phyloP scores from a whole-genome alignment of 2,888 invertebrate genomes.

The Tipula vernalis region DNA sequence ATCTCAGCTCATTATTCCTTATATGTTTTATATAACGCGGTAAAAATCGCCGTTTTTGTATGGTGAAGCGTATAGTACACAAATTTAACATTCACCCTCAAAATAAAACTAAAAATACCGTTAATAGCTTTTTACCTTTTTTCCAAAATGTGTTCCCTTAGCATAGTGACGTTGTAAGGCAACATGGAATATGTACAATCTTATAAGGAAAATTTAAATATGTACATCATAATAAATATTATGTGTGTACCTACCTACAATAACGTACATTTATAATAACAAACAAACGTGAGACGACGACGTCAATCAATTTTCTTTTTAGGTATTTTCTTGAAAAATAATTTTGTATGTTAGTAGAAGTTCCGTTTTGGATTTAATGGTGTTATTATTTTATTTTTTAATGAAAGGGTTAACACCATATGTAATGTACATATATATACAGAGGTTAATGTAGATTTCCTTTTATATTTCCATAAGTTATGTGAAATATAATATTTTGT shows the following conservation, averaged over 20 bases:
- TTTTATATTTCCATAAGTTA: background rate
- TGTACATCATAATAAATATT: too few species aligned
- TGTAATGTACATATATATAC: too few species aligned
- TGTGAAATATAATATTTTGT: background rate
- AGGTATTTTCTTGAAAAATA: background rate
- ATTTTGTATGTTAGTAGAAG: background rate
- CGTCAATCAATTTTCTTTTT: background rate
- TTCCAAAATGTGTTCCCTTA: background rate
- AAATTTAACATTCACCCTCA: background rate
- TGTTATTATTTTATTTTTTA: background rate
- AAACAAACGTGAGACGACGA: background rate
- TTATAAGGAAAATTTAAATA: background rate
- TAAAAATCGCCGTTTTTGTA: too few species aligned
- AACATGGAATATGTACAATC: background rate
- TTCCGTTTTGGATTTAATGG: background rate
- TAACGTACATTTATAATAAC: background rate
- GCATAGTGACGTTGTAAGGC: background rate
- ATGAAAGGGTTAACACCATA: background rate
- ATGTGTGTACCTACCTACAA: too few species aligned
- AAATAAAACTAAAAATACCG: background rate
- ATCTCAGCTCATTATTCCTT: too few species aligned
- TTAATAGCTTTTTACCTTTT: background rate
- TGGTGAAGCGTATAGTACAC: too few species aligned
- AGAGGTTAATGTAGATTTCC: too few species aligned
- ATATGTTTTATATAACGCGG: too few species aligned